These are phyloP conservation scores for Phylloscopus trochiloides DNA, from an alignment of 2,113 vertebrate species.

Conservation along the genomic window DNA sequence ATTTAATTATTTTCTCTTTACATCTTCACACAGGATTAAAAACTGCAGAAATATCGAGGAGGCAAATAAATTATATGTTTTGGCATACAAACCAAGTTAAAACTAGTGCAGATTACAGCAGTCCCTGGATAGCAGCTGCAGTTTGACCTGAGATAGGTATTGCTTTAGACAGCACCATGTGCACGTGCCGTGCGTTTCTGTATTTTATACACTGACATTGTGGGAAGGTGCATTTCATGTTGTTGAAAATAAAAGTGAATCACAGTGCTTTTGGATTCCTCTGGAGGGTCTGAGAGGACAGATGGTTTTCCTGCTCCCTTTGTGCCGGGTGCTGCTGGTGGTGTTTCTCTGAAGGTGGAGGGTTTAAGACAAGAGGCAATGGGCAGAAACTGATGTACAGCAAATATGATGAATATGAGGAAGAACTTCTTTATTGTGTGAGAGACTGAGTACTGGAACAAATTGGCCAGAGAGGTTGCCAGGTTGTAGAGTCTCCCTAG, in stretches of 20 bases:
- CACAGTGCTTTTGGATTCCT: fast-evolving
- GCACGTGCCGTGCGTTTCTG: fast-evolving
- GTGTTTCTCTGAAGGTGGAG: not conserved
- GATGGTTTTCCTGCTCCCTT: not conserved
- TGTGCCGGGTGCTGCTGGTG: not conserved
- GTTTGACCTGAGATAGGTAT: not conserved
- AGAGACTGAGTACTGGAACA: not conserved
- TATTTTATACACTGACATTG: not conserved
- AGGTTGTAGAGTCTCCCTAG: not conserved
- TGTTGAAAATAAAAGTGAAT: not conserved
- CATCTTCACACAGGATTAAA: not conserved
- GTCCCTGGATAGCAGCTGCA: not conserved
- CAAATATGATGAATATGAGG: not conserved
- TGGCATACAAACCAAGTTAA: not conserved
- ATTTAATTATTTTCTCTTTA: not conserved
- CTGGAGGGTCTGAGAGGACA: not conserved
- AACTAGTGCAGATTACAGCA: not conserved
- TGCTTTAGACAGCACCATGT: not conserved
- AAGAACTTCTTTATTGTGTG: not conserved
- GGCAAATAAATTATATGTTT: not conserved
- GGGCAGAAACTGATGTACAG: not conserved
- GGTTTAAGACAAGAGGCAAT: not conserved
- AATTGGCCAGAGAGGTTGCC: no score
- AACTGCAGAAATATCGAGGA: not conserved
- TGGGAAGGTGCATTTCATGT: not conserved